phyloP scores from a whole-genome alignment of 2,797 vertebrate genomes.

The Silurus aristotelis region DNA sequence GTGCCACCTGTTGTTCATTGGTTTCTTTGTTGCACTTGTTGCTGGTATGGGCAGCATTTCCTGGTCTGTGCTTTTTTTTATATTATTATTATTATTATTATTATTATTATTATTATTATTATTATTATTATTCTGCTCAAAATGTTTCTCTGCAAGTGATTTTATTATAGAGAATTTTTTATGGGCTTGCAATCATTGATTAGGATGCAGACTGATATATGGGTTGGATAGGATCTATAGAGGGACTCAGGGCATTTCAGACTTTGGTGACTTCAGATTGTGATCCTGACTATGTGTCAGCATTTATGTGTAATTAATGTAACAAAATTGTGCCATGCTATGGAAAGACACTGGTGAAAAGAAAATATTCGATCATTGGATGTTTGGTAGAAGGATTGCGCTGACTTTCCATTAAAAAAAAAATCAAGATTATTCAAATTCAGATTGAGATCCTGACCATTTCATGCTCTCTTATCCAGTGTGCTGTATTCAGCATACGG shows the following conservation, averaged over 20 bases:
- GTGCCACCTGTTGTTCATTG: constrained; percentile 76
- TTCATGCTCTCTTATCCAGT: background rate
- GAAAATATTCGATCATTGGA: background rate
- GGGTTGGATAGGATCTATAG: background rate
- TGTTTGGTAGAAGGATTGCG: background rate
- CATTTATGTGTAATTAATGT: background rate
- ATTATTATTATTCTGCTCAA: background rate
- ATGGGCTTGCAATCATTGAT: too few relatives aligned
- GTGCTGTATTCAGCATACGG: background rate
- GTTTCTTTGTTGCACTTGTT: constrained; percentile 58
- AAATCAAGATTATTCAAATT: background rate
- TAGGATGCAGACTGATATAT: background rate
- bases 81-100: background rate
- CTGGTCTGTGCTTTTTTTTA: too few relatives aligned
- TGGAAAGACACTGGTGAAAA: background rate
- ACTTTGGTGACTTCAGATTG: background rate
- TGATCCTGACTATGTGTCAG: background rate
- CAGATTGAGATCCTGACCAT: background rate
- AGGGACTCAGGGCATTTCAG: background rate
- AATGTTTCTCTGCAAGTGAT: background rate
- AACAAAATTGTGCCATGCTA: background rate
- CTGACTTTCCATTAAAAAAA: background rate
- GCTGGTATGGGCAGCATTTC: constrained; percentile 43
- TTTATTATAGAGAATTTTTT: background rate
- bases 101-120: background rate